Evolutionary conservation across 2,113 vertebrate genomes (phyloP).

Genomic region (Myotis lucifugus): DNA sequence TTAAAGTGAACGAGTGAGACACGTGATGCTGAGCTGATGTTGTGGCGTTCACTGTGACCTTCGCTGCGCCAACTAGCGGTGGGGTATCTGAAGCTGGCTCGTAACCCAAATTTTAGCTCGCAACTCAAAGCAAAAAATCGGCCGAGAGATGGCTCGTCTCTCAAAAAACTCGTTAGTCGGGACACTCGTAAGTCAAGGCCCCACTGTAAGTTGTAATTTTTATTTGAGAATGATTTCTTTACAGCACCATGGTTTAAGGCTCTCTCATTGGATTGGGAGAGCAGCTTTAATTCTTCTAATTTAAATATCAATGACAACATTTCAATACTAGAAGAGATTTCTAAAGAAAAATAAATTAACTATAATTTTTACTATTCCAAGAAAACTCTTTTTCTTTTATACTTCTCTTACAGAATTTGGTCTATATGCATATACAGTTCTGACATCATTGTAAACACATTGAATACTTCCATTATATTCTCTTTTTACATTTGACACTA

Average conservation of each 20-base stretch:
- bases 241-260: background rate
- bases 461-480: background rate
- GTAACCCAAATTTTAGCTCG: no score
- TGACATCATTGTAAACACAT: background rate
- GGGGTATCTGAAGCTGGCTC: no score
- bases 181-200: no score
- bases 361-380: background rate
- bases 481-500: background rate
- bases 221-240: background rate
- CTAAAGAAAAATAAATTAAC: slow-evolving; percentile 1
- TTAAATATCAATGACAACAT: background rate
- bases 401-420: background rate
- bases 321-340: background rate
- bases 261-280: background rate
- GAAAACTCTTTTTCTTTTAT: slow-evolving; percentile 31
- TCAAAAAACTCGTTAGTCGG: no score
- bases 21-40: no score
- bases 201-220: background rate
- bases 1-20: no score
- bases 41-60: no score
- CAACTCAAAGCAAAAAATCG: no score
- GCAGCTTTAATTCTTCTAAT: background rate
- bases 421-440: background rate
- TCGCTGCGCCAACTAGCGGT: no score
- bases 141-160: no score